Conservation (phyloP, 2,113 vertebrate species). For the Melanotaenia duboulayi region DNA sequence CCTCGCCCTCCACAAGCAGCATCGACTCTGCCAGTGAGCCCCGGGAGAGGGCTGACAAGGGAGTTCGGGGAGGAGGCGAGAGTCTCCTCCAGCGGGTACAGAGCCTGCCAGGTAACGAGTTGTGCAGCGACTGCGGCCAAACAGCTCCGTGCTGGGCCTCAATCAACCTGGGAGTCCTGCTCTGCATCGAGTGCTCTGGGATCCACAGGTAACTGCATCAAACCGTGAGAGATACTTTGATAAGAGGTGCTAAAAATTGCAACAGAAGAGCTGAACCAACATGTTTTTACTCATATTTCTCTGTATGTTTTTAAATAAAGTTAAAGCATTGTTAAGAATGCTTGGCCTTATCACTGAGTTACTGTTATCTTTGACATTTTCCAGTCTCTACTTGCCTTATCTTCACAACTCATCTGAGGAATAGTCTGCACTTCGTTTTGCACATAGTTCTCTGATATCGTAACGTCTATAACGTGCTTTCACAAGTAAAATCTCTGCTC, state of each 20-base stretch:
- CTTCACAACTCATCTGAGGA: too few species aligned
- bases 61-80: conserved; percentile 89
- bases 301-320: background rate
- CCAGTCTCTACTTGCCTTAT: too few species aligned
- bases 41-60: conserved; percentile 83
- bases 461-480: too few species aligned
- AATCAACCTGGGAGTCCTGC: conserved; percentile 96
- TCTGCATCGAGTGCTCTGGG: conserved; percentile 98
- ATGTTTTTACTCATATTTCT: too few species aligned
- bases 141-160: conserved; percentile 96
- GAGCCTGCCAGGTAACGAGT: conserved; percentile 90
- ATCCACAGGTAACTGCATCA: conserved; percentile 60
- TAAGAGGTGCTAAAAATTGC: background rate
- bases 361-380: too few species aligned
- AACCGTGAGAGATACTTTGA: background rate
- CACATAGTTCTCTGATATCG: too few species aligned
- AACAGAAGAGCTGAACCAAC: background rate
- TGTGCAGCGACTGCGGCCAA: conserved; percentile 95
- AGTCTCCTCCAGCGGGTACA: conserved; percentile 92
- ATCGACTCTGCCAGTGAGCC: conserved; percentile 91
- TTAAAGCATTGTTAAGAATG: background rate
- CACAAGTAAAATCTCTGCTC: too few species aligned
- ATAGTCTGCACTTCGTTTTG: too few species aligned
- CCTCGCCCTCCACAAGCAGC: conserved; percentile 92
- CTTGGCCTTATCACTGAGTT: too few species aligned